These are phyloP conservation scores for Anguilla japonica DNA, from an alignment of 2,113 vertebrate genomes.

Conservation along the genomic window DNA sequence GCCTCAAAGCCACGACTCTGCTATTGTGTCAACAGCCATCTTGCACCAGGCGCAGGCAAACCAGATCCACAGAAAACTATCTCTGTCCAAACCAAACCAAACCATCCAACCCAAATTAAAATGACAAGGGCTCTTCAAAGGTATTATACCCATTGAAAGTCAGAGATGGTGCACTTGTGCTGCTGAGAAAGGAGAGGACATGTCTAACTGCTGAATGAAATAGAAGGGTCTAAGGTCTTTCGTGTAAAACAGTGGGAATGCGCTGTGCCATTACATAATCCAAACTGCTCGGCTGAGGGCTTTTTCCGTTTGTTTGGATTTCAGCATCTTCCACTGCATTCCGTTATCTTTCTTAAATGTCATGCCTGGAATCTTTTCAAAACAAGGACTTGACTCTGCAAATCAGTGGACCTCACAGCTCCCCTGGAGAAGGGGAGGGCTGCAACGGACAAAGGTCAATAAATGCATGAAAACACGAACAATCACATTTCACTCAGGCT, in stretches of 20 bases:
- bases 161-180: background rate
- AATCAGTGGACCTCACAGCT: background rate
- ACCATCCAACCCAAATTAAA: background rate
- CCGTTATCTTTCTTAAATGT: background rate
- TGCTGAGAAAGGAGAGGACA: background rate
- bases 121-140: background rate
- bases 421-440: background rate
- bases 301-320: constrained; percentile 4
- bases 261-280: background rate
- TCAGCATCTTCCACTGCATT: background rate
- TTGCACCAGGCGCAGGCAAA: background rate
- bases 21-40: background rate
- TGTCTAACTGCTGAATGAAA: background rate
- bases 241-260: background rate
- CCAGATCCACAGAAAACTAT: background rate
- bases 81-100: background rate
- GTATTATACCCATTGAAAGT: background rate
- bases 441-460: background rate
- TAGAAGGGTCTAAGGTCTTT: background rate
- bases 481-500: background rate
- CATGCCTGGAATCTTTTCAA: background rate
- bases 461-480: background rate
- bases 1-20: background rate
- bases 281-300: background rate
- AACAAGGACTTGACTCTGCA: background rate